A percentile compares a stretch with the other conserved stretches of the same genome.
phyloP scores from a whole-genome alignment of 2,888 invertebrate species.

The Aporophyla nigra region DNA sequence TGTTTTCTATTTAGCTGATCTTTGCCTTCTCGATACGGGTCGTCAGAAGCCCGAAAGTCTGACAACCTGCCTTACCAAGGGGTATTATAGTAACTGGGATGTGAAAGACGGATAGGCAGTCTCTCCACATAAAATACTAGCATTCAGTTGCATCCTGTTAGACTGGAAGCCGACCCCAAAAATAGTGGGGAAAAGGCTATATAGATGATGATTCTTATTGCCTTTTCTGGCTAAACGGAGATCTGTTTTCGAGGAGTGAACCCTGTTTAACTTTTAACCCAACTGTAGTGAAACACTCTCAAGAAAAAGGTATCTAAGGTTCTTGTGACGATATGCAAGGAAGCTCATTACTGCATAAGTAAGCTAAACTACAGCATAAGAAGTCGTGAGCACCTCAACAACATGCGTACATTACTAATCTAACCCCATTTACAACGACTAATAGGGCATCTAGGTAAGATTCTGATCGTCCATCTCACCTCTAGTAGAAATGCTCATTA shows the following conservation, averaged over 20 bases:
- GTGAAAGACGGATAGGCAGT: too few species aligned
- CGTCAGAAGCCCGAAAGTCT: too few species aligned
- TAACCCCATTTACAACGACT: constrained; percentile 28
- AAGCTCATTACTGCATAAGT: constrained; percentile 9
- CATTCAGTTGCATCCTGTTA: too few species aligned
- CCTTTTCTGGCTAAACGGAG: background rate
- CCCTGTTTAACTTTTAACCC: background rate
- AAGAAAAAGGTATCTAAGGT: background rate
- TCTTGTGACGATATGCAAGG: background rate
- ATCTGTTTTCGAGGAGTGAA: background rate
- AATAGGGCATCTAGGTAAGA: constrained; percentile 31
- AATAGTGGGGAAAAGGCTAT: too few species aligned
- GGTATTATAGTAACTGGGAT: too few species aligned
- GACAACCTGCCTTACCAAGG: too few species aligned
- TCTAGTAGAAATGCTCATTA: constrained; percentile 64
- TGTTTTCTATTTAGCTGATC: too few species aligned
- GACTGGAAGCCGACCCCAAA: too few species aligned
- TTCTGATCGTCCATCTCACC: constrained; percentile 31
- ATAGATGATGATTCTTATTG: background rate
- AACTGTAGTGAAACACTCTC: background rate
- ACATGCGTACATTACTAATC: constrained; percentile 3
- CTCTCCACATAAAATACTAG: too few species aligned
- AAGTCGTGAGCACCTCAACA: background rate
- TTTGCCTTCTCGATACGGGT: too few species aligned
- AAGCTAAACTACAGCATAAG: constrained; percentile 21